These are phyloP conservation scores for Atta texana DNA, from an alignment of 1,140 invertebrate species.

Conservation along the genomic window DNA sequence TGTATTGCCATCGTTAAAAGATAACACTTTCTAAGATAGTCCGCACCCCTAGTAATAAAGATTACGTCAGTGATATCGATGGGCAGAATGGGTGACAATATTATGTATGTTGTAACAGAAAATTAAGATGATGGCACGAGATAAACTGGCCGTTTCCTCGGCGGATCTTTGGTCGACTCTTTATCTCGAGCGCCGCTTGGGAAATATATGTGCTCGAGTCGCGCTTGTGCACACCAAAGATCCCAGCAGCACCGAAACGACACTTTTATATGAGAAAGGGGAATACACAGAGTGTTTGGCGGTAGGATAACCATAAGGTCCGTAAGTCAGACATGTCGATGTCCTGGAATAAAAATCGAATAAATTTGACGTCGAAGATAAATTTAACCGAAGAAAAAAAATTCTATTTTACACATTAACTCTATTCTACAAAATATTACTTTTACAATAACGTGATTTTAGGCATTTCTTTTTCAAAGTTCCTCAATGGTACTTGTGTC, in stretches of 20 bases:
- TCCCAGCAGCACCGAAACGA: conserved; percentile 11
- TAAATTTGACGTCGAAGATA: conserved; percentile 18
- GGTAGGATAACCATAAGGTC: conserved; percentile 32
- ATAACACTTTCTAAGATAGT: conserved; percentile 37
- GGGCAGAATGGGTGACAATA: conserved; percentile 42
- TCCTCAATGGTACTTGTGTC: background rate
- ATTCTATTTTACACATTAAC: background rate
- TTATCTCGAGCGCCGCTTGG: conserved; percentile 55
- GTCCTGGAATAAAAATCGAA: conserved; percentile 15
- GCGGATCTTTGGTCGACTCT: conserved; percentile 50
- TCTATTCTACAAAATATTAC: background rate
- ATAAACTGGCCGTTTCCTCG: conserved; percentile 53
- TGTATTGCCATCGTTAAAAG: conserved; percentile 48
- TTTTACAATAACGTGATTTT: background rate
- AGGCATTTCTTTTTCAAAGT: background rate
- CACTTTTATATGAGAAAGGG: conserved; percentile 56
- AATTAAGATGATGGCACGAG: conserved; percentile 64
- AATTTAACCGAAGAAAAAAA: background rate
- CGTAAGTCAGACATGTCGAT: conserved; percentile 42
- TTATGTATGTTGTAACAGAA: conserved; percentile 64
- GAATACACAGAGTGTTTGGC: conserved; percentile 40
- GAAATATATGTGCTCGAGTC: conserved; percentile 56
- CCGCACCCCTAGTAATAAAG: conserved; percentile 41
- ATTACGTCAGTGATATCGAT: conserved; percentile 41
- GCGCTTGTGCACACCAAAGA: conserved; percentile 60